Conservation (phyloP, 1,140 invertebrate genomes). For the Panagrolaimus sp. region DNA sequence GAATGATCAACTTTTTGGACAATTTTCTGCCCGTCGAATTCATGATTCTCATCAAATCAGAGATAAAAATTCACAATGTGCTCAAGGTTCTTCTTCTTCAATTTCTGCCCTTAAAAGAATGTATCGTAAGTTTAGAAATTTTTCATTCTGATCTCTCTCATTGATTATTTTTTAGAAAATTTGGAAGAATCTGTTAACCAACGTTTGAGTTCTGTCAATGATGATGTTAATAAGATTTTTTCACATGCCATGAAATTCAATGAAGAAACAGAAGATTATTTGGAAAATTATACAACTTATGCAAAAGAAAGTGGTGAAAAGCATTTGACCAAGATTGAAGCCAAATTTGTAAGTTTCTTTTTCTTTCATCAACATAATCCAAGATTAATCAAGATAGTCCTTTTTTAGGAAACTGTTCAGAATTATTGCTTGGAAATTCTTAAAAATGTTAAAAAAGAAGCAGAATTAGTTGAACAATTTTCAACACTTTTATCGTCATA, state of each 20-base stretch:
- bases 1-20: conserved; percentile 42
- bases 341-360: conserved; percentile 1
- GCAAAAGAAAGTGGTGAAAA: too few relatives aligned
- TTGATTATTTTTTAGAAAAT: neutral
- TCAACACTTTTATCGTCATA: too few relatives aligned
- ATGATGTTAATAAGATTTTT: neutral
- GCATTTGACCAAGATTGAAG: neutral
- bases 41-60: neutral
- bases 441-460: neutral
- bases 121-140: neutral
- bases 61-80: neutral
- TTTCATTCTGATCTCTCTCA: neutral
- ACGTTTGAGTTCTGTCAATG: neutral
- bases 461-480: too few relatives aligned
- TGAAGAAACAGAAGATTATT: neutral
- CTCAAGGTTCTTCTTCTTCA: neutral
- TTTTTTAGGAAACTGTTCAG: too few relatives aligned
- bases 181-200: neutral
- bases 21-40: conserved; percentile 29
- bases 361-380: neutral
- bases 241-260: neutral
- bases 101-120: neutral
- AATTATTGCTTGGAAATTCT: too few relatives aligned
- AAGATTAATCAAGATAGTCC: neutral
- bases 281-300: neutral